phyloP scores from a whole-genome alignment of 2,888 invertebrate genomes.

The Lasioglossum leucozonium region DNA sequence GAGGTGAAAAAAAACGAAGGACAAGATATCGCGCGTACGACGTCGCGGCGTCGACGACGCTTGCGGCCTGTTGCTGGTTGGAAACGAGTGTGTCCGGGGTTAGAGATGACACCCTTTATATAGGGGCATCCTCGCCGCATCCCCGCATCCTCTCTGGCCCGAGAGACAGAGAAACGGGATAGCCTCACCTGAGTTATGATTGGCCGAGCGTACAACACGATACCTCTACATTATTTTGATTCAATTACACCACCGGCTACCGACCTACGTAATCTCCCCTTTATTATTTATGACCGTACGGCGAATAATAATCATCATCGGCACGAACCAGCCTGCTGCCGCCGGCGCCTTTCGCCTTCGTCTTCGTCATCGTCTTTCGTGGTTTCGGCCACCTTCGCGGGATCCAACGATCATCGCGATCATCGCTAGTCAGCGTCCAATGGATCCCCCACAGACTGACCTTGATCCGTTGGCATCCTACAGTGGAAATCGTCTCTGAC shows the following conservation, averaged over 20 bases:
- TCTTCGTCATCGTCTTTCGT: no score
- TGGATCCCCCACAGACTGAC: not conserved
- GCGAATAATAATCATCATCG: slow-evolving; percentile 74
- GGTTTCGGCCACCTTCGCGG: not conserved
- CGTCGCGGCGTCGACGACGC: slow-evolving; percentile 33
- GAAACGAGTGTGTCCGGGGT: slow-evolving; percentile 80
- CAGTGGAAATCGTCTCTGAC: no score
- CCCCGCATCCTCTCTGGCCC: slow-evolving; percentile 60
- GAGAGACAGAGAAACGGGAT: slow-evolving; percentile 55
- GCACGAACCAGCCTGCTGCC: not conserved
- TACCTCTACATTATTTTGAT: slow-evolving; percentile 82
- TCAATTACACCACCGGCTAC: slow-evolving; percentile 79
- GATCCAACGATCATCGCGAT: not conserved
- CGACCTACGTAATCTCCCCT: slow-evolving; percentile 77
- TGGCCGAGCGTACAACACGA: slow-evolving; percentile 80
- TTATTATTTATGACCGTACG: slow-evolving; percentile 76
- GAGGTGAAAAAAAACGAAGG: not conserved
- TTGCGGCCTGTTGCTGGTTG: slow-evolving; percentile 64
- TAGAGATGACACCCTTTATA: slow-evolving; percentile 82
- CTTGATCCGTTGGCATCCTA: not conserved
- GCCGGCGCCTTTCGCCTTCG: not conserved
- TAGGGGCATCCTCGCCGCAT: slow-evolving; percentile 79
- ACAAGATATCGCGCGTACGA: slow-evolving; percentile 28
- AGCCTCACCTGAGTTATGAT: slow-evolving; percentile 82
- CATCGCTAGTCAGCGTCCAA: not conserved